Percentiles rank a stretch among this genome's conserved stretches.
Conservation (phyloP, 2,888 invertebrate species). For the Lithophane semibrunnea region DNA sequence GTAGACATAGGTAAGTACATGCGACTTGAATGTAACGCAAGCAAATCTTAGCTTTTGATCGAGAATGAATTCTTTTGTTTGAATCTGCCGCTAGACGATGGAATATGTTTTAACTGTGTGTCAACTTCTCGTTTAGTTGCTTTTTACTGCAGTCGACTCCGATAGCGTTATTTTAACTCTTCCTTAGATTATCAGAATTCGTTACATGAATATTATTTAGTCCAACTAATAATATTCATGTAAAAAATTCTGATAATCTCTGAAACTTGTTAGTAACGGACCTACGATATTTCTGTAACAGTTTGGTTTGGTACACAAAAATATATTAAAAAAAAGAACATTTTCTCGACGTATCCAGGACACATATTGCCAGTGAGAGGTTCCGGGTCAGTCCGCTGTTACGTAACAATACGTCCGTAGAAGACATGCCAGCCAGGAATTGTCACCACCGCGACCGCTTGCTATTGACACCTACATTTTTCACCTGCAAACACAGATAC, state of each 20-base stretch:
- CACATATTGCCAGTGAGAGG: constrained; percentile 9
- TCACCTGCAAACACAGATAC: constrained; percentile 47
- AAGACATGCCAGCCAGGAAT: constrained; percentile 52
- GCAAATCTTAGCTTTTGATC: neutral
- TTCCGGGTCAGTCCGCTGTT: constrained; percentile 36
- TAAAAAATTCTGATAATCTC: neutral
- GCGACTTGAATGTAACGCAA: neutral
- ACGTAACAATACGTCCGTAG: constrained; percentile 35
- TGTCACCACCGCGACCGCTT: constrained; percentile 60
- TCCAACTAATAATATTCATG: neutral
- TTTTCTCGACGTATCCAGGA: constrained; percentile 17
- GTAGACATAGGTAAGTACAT: too few species aligned
- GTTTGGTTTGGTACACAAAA: neutral
- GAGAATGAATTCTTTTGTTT: neutral
- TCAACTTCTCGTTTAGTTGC: too few species aligned
- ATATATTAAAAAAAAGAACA: neutral
- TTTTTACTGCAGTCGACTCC: neutral
- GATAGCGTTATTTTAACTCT: neutral
- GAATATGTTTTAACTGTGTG: neutral
- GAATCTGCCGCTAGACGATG: neutral
- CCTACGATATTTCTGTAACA: neutral
- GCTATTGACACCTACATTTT: constrained; percentile 68
- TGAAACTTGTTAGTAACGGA: neutral
- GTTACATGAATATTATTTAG: neutral
- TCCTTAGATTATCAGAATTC: too few species aligned